Percentiles rank a stretch among this genome's conserved stretches.
Conservation (phyloP, 2,888 invertebrate genomes). For the Drosophila atroscutellata region DNA sequence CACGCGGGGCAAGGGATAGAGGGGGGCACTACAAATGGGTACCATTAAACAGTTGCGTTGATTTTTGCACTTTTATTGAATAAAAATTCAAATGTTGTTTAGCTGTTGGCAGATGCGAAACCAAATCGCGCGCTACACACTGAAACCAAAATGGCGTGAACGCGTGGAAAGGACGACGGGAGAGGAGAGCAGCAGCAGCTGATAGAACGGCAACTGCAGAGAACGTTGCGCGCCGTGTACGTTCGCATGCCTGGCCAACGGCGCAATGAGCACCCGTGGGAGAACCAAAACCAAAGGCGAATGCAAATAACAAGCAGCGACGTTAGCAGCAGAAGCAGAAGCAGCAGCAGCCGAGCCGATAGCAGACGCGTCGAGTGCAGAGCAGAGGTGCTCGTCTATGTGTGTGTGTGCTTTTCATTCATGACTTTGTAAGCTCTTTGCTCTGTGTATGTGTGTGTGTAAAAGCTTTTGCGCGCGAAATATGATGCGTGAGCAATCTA, state of each 20-base stretch:
- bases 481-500: not conserved
- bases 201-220: constrained; percentile 17
- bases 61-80: constrained; percentile 73
- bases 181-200: constrained; percentile 6
- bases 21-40: constrained; percentile 24
- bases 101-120: constrained; percentile 25
- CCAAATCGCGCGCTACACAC: constrained; percentile 47
- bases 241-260: constrained; percentile 69
- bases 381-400: constrained; percentile 9
- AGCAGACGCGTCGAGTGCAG: constrained; percentile 42
- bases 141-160: constrained; percentile 41
- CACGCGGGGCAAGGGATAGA: not conserved
- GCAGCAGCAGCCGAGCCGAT: constrained; percentile 55
- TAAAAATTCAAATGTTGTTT: constrained; percentile 77
- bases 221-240: constrained; percentile 62
- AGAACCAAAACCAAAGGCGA: constrained; percentile 51
- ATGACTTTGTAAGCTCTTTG: constrained; percentile 60
- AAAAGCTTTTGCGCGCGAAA: constrained; percentile 49
- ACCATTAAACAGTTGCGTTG: constrained; percentile 54
- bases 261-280: constrained; percentile 74
- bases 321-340: constrained; percentile 19
- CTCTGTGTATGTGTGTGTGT: not conserved
- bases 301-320: constrained; percentile 50
- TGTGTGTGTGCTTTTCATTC: constrained; percentile 67
- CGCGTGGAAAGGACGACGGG: constrained; percentile 26